phyloP scores from a whole-genome alignment of 2,113 vertebrate species.

The Chelonoidis abingdonii region DNA sequence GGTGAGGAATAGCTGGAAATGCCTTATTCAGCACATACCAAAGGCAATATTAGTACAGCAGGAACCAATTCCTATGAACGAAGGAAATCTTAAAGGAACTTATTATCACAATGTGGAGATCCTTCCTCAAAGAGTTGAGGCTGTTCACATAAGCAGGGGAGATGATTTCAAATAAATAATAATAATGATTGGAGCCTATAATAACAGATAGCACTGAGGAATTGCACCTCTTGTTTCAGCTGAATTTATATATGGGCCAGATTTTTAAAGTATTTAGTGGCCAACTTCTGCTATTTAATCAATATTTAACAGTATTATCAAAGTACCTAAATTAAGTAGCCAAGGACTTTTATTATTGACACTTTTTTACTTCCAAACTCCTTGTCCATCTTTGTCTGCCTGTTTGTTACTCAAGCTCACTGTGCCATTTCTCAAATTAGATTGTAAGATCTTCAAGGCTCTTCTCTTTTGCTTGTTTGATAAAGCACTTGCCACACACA shows the following conservation, averaged over 20 bases:
- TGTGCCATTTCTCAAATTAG: neutral
- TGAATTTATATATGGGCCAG: too few species aligned
- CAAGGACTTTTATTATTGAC: neutral
- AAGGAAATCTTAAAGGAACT: neutral
- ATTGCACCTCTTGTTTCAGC: neutral
- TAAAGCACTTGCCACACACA: neutral
- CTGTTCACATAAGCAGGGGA: neutral
- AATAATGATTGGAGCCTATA: neutral
- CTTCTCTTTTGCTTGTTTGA: accelerated
- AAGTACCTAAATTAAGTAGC: neutral
- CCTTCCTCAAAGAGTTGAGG: neutral
- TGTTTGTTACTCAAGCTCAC: neutral
- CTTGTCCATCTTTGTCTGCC: neutral
- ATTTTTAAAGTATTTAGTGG: neutral
- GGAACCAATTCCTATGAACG: neutral
- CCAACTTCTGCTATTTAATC: neutral
- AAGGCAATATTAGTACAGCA: neutral
- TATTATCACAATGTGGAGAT: neutral
- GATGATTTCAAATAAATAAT: neutral
- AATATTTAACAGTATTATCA: neutral
- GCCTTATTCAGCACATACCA: neutral
- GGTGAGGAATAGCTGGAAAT: neutral
- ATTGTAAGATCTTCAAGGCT: accelerated
- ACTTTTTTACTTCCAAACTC: neutral
- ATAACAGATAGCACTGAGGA: neutral